phyloP scores from a whole-genome alignment of 2,113 vertebrate species.

The Dicaeum eximium region DNA sequence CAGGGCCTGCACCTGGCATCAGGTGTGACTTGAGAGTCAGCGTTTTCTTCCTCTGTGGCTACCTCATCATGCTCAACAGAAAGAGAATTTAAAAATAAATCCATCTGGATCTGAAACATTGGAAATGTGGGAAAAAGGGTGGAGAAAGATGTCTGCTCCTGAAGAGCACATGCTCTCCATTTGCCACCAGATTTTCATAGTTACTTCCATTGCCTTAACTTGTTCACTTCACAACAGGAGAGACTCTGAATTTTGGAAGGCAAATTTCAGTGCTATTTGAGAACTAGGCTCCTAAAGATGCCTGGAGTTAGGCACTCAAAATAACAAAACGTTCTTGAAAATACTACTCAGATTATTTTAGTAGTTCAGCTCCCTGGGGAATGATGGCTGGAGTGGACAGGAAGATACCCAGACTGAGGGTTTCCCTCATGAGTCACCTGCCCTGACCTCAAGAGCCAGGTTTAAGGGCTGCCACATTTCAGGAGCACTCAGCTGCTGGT shows the following conservation, averaged over 20 bases:
- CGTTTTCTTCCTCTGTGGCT: rapidly evolving
- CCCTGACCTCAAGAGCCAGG: not conserved
- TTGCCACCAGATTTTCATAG: not conserved
- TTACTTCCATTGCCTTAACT: not conserved
- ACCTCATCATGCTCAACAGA: not conserved
- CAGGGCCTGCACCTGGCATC: not conserved
- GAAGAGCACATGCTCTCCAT: not conserved
- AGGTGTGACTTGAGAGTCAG: not conserved
- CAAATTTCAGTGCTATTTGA: not conserved
- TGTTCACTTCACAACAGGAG: not conserved
- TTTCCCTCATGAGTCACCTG: not conserved
- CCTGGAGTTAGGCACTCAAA: not conserved
- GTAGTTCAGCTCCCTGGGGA: not conserved
- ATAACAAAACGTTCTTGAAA: not conserved
- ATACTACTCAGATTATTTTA: not conserved
- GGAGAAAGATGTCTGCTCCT: not conserved
- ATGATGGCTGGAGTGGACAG: not conserved
- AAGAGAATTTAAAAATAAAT: not conserved
- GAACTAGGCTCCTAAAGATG: not conserved
- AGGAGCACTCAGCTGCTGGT: not conserved
- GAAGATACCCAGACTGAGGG: not conserved
- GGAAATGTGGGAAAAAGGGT: not conserved
- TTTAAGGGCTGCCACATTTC: not conserved
- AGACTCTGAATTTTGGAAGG: not conserved
- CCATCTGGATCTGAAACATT: not conserved